Percentiles rank a stretch among this genome's conserved stretches.
phyloP scores from a whole-genome alignment of 2,113 vertebrate species.

The Equus quagga region DNA sequence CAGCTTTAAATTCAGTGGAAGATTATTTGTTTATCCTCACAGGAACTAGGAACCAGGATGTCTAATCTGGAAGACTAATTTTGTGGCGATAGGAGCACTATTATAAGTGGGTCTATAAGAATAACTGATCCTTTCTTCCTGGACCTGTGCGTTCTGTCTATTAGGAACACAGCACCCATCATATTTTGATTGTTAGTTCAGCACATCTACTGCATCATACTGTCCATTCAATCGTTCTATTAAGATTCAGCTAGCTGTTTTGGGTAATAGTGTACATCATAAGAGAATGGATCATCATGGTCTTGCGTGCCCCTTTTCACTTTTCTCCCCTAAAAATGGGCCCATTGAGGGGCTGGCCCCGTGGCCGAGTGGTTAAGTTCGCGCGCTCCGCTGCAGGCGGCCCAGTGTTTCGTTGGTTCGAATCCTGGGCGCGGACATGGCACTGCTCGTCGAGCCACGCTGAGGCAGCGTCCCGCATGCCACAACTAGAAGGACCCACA shows the following conservation, averaged over 20 bases:
- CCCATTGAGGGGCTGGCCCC: no score
- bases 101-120: neutral
- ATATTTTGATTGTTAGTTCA: neutral
- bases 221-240: neutral
- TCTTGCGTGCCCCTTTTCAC: neutral
- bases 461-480: no score
- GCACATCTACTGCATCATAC: neutral
- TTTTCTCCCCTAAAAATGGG: neutral
- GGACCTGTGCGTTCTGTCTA: neutral
- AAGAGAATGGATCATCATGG: neutral
- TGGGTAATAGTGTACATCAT: neutral
- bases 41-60: neutral
- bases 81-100: neutral
- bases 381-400: no score
- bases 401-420: no score
- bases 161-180: neutral
- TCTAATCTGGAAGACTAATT: neutral
- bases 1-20: neutral
- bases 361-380: no score
- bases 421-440: no score
- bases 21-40: neutral
- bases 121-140: neutral
- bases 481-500: no score
- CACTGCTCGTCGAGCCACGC: no score
- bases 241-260: neutral